Conservation (phyloP, 2,888 invertebrate genomes). For the Orthosia incerta region DNA sequence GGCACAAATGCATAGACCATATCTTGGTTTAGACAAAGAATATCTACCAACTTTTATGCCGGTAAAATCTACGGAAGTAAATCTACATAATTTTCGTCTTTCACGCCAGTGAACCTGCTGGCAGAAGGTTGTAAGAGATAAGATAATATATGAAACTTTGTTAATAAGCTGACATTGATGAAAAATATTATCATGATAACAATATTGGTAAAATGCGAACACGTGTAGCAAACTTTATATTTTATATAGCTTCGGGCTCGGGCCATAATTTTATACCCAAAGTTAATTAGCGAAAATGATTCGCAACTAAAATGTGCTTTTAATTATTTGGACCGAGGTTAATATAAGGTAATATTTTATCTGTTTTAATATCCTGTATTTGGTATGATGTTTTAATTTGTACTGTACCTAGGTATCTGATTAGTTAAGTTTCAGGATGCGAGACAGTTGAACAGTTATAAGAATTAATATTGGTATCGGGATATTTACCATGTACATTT, state of each 20-base stretch:
- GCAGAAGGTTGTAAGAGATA: no score
- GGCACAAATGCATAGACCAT: no score
- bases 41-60: no score
- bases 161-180: no score
- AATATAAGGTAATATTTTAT: conserved; percentile 19
- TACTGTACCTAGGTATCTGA: neutral
- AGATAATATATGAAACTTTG: neutral
- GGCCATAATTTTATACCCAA: conserved; percentile 32
- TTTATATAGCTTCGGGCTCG: conserved; percentile 9
- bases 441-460: no score
- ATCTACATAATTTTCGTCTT: no score
- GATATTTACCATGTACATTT: no score
- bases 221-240: conserved; percentile 33
- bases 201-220: neutral
- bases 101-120: no score
- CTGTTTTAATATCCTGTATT: neutral
- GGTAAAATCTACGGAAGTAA: no score
- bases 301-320: conserved; percentile 42
- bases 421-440: no score
- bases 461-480: no score
- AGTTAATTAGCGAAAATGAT: conserved; percentile 51
- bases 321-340: conserved; percentile 36
- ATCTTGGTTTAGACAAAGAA: no score
- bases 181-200: neutral
- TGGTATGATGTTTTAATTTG: neutral